Conservation (phyloP, 2,113 vertebrate genomes). For the Laticauda colubrina region DNA sequence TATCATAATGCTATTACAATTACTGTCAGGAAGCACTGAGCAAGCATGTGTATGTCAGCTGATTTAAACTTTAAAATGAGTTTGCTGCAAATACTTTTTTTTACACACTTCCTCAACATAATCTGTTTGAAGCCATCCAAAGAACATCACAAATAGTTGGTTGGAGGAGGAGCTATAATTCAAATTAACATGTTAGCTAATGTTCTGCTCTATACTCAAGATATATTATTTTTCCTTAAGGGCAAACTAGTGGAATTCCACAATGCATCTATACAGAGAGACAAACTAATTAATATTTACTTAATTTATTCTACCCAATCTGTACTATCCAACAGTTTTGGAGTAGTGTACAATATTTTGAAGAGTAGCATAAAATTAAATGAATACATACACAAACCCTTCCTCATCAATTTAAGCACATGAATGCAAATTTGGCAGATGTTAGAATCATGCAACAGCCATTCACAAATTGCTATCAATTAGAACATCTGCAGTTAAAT, state of each 20-base stretch:
- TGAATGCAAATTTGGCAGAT: background rate
- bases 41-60: background rate
- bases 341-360: background rate
- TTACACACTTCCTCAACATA: background rate
- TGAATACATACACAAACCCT: background rate
- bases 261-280: background rate
- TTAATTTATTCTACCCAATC: background rate
- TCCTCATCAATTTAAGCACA: background rate
- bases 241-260: background rate
- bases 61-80: background rate
- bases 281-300: background rate
- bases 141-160: background rate
- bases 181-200: background rate
- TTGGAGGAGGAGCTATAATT: background rate
- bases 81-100: background rate
- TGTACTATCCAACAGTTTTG: background rate
- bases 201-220: background rate
- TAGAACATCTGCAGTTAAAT: constrained; percentile 2
- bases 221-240: background rate
- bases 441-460: background rate
- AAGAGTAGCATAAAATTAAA: background rate
- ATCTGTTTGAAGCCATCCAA: background rate
- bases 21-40: background rate
- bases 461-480: background rate
- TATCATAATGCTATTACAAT: background rate